Evolutionary conservation across 2,888 invertebrate species (phyloP).

Genomic region (Watsonalla binaria): DNA sequence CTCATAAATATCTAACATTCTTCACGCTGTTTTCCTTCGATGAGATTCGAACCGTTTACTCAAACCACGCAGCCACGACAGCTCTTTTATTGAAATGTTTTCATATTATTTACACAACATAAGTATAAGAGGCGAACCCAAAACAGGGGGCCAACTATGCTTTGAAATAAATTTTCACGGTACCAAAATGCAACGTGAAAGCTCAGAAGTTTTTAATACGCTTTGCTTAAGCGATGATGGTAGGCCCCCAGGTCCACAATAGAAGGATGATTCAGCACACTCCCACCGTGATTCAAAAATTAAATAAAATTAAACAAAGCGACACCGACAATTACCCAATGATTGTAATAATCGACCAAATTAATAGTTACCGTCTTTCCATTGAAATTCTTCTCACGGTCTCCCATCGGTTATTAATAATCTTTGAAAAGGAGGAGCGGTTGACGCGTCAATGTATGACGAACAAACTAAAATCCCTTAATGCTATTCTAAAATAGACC

Average conservation of each 20-base stretch:
- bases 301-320: conserved; percentile 65
- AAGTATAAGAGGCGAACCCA: too few species aligned
- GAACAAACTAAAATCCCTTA: conserved; percentile 20
- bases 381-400: conserved; percentile 71
- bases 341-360: conserved; percentile 60
- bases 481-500: conserved; percentile 16
- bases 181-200: too few species aligned
- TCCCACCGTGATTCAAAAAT: conserved; percentile 58
- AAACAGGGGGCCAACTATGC: too few species aligned
- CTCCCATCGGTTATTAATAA: conserved; percentile 71
- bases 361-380: conserved; percentile 60
- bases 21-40: too few species aligned
- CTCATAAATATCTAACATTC: too few species aligned
- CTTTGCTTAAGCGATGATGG: too few species aligned
- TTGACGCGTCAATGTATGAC: conserved; percentile 69
- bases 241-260: conserved; percentile 6
- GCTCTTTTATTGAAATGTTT: too few species aligned
- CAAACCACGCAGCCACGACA: too few species aligned
- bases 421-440: conserved; percentile 60
- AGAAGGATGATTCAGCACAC: conserved; percentile 50
- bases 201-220: too few species aligned
- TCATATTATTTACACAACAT: too few species aligned
- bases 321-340: conserved; percentile 67
- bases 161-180: too few species aligned
- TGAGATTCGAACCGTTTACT: too few species aligned